Percentiles rank a stretch among this genome's conserved stretches.
These are phyloP conservation scores for Dromococcyx pavoninus DNA, from an alignment of 2,797 vertebrate species.

Conservation along the genomic window DNA sequence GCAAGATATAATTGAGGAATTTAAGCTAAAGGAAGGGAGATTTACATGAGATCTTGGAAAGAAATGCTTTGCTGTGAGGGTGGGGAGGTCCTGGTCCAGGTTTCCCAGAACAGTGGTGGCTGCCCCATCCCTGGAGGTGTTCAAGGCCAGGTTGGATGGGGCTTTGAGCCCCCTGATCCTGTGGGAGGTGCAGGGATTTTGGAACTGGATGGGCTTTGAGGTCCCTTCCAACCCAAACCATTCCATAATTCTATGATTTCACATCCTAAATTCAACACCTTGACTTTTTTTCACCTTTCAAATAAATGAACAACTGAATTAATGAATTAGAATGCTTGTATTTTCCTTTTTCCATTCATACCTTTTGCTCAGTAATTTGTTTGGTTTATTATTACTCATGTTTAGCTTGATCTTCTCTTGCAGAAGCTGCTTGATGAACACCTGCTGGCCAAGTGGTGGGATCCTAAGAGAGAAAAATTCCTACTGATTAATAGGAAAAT, in stretches of 20 bases:
- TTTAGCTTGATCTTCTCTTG: not conserved
- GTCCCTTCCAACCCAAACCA: no score
- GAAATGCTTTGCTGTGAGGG: no score
- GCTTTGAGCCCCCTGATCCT: no score
- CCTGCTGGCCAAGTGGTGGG: not conserved
- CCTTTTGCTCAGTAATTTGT: not conserved
- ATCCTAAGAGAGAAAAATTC: not conserved
- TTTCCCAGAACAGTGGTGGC: no score
- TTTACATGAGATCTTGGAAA: no score
- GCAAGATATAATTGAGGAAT: not conserved
- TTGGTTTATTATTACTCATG: not conserved
- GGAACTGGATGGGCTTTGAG: no score
- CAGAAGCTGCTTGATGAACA: not conserved
- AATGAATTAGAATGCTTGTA: not conserved
- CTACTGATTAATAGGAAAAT: not conserved
- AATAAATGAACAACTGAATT: not conserved
- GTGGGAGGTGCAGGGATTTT: no score
- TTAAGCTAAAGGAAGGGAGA: no score
- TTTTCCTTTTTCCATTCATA: not conserved
- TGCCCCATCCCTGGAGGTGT: no score
- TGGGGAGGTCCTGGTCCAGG: no score
- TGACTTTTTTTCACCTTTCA: not conserved
- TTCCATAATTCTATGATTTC: not conserved
- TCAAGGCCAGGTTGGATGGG: no score
- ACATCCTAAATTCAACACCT: not conserved